Percentiles rank a stretch among this genome's conserved stretches.
Evolutionary conservation across 2,113 vertebrate genomes (phyloP).

Genomic region (Bambusicola thoracicus): DNA sequence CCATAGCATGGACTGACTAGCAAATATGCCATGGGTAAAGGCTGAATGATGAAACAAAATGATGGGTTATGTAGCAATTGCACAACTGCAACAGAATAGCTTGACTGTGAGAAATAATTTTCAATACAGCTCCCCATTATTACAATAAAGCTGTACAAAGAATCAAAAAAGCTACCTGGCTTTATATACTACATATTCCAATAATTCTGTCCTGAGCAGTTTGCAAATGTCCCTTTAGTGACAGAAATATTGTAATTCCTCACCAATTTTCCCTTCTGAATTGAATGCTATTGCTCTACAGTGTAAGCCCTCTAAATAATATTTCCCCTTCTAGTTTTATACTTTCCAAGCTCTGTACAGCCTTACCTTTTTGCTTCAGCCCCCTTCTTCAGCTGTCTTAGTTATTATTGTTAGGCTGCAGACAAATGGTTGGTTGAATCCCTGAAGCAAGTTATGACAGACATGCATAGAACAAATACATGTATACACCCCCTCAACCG

Average conservation of each 20-base stretch:
- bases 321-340: not conserved
- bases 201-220: not conserved
- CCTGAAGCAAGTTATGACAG: conserved; percentile 58
- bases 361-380: not conserved
- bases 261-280: not conserved
- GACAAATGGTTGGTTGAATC: conserved; percentile 48
- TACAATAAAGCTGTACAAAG: not conserved
- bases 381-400: not conserved
- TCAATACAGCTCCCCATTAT: not conserved
- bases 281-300: not conserved
- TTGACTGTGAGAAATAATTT: conserved; percentile 2
- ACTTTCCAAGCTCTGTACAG: not conserved
- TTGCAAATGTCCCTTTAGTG: not conserved
- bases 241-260: not conserved
- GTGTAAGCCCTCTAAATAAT: not conserved
- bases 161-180: not conserved
- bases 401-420: conserved; percentile 5
- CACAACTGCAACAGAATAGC: conserved; percentile 4
- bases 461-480: conserved; percentile 32
- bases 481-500: not conserved
- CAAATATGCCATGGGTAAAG: not conserved
- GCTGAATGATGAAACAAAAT: conserved; percentile 37
- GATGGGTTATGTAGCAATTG: not conserved
- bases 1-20: not conserved
- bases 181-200: not conserved